Percentiles rank a stretch among this genome's conserved stretches.
Conservation (phyloP, 2,797 vertebrate genomes). For the Orientallactaga sibirica region DNA sequence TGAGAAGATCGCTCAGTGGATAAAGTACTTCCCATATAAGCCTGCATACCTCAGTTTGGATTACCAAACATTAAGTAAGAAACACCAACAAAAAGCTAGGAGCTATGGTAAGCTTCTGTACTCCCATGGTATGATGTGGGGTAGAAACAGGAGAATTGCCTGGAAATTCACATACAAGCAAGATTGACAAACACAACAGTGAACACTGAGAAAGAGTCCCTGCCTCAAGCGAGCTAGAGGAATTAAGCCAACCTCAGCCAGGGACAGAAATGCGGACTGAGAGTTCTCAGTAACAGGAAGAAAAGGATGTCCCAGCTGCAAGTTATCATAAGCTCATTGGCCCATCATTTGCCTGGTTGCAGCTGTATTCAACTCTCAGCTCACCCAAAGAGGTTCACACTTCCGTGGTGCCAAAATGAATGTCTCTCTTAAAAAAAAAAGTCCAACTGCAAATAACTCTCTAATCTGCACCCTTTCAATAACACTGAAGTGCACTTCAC, state of each 20-base stretch:
- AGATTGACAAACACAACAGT: too few relatives aligned
- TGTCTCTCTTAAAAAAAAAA: constrained; percentile 73
- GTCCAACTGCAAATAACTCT: constrained; percentile 85
- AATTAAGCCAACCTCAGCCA: constrained; percentile 35
- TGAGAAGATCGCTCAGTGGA: too few relatives aligned
- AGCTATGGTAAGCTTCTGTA: too few relatives aligned
- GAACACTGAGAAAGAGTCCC: too few relatives aligned
- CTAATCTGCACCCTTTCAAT: constrained; percentile 86
- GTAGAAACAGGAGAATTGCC: too few relatives aligned
- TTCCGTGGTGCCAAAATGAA: constrained; percentile 76
- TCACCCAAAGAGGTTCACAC: constrained; percentile 74
- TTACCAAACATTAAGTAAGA: too few relatives aligned
- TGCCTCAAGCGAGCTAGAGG: too few relatives aligned
- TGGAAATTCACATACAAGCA: too few relatives aligned
- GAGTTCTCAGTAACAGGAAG: neutral
- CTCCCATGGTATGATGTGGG: too few relatives aligned
- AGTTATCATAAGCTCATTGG: constrained; percentile 63
- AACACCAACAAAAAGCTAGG: too few relatives aligned
- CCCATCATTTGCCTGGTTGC: constrained; percentile 70
- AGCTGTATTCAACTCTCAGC: constrained; percentile 68
- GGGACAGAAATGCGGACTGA: neutral
- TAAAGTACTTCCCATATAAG: too few relatives aligned
- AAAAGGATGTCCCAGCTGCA: constrained; percentile 57
- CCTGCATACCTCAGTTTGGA: too few relatives aligned
- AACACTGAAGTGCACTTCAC: constrained; percentile 87